Conservation (phyloP, 1,140 invertebrate genomes). For the Chelonus insularis region DNA sequence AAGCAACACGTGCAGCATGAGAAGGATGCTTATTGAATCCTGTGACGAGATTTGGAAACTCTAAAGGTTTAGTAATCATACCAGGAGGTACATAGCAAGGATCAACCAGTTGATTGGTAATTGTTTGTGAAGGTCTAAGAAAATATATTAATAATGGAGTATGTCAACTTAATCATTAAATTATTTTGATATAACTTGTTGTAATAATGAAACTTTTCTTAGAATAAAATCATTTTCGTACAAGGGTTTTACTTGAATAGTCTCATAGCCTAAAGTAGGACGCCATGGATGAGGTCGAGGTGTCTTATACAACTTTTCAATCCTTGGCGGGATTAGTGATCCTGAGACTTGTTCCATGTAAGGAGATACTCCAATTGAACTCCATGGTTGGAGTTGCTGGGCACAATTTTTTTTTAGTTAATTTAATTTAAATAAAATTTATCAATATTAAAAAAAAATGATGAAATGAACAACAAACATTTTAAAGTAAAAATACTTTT, state of each 20-base stretch:
- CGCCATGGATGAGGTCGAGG: slow-evolving; percentile 73
- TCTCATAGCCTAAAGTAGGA: slow-evolving; percentile 74
- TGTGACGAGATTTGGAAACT: slow-evolving; percentile 78
- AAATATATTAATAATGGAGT: slow-evolving; percentile 22
- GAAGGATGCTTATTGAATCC: slow-evolving; percentile 79
- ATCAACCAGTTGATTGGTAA: slow-evolving; percentile 72
- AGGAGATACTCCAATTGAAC: slow-evolving; percentile 60
- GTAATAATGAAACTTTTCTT: neutral
- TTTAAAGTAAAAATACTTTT: too few relatives aligned
- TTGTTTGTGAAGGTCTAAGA: slow-evolving; percentile 67
- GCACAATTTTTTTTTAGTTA: slow-evolving; percentile 4
- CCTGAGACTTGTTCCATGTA: slow-evolving; percentile 65
- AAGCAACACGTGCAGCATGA: slow-evolving; percentile 73
- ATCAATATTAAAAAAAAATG: too few relatives aligned
- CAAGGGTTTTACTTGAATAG: slow-evolving; percentile 70
- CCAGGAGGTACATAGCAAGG: slow-evolving; percentile 70
- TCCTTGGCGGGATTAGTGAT: slow-evolving; percentile 55
- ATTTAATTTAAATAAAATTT: neutral
- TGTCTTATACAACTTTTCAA: slow-evolving; percentile 55
- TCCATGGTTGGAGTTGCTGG: slow-evolving; percentile 69
- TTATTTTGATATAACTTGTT: too few relatives aligned
- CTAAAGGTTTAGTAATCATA: slow-evolving; percentile 71
- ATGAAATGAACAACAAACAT: too few relatives aligned
- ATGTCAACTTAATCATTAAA: neutral
- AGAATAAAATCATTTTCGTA: slow-evolving; percentile 43